Evolutionary conservation across 2,797 vertebrate genomes (phyloP).

Genomic region (Clarias fuscus): DNA sequence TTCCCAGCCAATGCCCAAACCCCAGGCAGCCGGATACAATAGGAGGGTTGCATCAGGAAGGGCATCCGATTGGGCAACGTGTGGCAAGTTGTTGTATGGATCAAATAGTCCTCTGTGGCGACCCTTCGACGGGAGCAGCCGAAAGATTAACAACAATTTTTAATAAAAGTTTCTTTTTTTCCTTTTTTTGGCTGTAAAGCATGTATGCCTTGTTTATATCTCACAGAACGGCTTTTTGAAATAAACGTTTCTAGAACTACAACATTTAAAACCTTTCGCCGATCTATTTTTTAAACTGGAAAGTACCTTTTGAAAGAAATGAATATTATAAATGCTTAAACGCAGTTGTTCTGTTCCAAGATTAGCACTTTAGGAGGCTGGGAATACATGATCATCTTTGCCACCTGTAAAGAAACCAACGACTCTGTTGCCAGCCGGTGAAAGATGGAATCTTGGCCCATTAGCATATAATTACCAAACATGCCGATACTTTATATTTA

Average conservation of each 20-base stretch:
- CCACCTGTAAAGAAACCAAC: slow-evolving; percentile 1
- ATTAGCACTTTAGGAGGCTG: background rate
- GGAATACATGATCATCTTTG: background rate
- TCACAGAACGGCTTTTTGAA: background rate
- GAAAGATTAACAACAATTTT: too few relatives aligned
- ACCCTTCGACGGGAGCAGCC: too few relatives aligned
- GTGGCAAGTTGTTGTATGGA: too few relatives aligned
- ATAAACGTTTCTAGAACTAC: background rate
- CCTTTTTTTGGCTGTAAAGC: background rate
- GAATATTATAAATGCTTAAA: background rate
- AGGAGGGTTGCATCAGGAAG: too few relatives aligned
- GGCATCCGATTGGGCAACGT: too few relatives aligned
- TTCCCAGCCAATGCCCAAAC: too few relatives aligned
- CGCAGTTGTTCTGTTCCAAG: background rate
- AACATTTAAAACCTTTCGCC: background rate
- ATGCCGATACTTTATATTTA: slow-evolving; percentile 17
- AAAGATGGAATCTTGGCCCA: slow-evolving; percentile 16
- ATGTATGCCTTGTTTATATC: background rate
- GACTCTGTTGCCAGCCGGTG: slow-evolving; percentile 11
- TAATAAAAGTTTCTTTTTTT: background rate
- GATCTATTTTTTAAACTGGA: background rate
- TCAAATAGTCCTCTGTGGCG: too few relatives aligned
- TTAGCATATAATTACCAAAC: slow-evolving; percentile 29
- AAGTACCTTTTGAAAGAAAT: background rate
- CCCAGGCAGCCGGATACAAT: too few relatives aligned